phyloP scores from a whole-genome alignment of 1,140 invertebrate species.

The Sinella curviseta region DNA sequence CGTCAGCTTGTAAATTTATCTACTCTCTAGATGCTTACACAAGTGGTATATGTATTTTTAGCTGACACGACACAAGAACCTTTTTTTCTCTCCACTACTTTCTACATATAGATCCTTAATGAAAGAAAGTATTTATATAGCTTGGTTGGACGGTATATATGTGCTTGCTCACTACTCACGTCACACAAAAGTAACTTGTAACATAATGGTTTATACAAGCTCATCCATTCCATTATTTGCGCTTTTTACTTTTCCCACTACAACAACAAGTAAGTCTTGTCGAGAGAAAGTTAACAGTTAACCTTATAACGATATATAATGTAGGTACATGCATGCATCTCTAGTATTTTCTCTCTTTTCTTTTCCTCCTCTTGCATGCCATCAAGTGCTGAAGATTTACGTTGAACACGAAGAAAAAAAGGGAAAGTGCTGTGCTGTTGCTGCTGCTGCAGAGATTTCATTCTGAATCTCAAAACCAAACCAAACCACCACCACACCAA shows the following conservation, averaged over 20 bases:
- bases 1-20: not conserved
- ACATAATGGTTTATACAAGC: conserved; percentile 8
- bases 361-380: not conserved
- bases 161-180: too few relatives aligned
- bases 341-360: not conserved
- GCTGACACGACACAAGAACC: conserved; percentile 8
- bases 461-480: not conserved
- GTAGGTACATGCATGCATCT: not conserved
- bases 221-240: not conserved
- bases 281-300: too few relatives aligned
- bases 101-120: too few relatives aligned
- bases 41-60: not conserved
- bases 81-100: not conserved
- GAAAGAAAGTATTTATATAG: too few relatives aligned
- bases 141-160: too few relatives aligned
- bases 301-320: not conserved
- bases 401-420: not conserved
- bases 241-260: not conserved
- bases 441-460: not conserved
- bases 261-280: too few relatives aligned
- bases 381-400: conserved; percentile 3
- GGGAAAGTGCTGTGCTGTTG: too few relatives aligned
- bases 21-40: too few relatives aligned
- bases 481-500: conserved; percentile 4
- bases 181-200: not conserved